Conservation (phyloP, 1,140 invertebrate species). For the Macrobrachium rosenbergii region DNA sequence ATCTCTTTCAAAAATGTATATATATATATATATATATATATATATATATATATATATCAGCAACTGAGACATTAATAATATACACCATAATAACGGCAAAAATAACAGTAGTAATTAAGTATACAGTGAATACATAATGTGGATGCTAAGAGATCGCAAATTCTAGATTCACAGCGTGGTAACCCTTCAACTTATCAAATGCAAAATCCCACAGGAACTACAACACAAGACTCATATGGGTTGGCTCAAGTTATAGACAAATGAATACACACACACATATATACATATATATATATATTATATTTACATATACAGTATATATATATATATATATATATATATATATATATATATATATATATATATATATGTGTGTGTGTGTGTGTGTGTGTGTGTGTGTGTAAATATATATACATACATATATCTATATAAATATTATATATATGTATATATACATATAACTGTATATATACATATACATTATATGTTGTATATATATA, state of each 20-base stretch:
- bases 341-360: background rate
- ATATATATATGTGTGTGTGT: background rate
- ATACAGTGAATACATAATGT: no score
- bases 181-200: no score
- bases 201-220: no score
- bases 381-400: background rate
- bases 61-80: no score
- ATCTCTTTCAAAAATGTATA: no score
- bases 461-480: background rate
- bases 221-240: no score
- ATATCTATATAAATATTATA: conserved; percentile 4
- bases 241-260: background rate
- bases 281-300: background rate
- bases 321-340: background rate
- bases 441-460: conserved; percentile 3
- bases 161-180: no score
- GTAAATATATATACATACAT: conserved; percentile 1
- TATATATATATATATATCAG: no score
- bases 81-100: no score
- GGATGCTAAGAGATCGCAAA: no score
- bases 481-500: background rate
- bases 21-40: no score
- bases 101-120: no score
- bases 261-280: background rate
- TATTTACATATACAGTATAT: background rate